phyloP scores from a whole-genome alignment of 37 sponge, comb jelly and placozoan genomes.

The Mnemiopsis leidyi region DNA sequence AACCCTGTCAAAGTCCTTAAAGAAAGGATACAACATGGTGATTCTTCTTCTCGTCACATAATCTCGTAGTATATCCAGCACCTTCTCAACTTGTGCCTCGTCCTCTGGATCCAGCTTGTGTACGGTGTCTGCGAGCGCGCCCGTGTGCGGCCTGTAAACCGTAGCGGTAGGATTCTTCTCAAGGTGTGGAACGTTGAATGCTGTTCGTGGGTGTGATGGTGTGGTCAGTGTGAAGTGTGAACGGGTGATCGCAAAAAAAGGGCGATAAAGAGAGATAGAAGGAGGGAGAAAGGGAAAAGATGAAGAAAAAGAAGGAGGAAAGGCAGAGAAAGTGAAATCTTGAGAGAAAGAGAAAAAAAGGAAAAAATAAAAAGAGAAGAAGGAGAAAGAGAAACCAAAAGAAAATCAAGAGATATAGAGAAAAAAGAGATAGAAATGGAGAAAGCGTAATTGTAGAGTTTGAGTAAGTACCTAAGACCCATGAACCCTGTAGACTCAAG shows the following conservation, averaged over 20 bases:
- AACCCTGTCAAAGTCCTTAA: slow-evolving; percentile 83
- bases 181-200: slow-evolving; percentile 81
- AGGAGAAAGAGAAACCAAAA: background rate
- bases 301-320: background rate
- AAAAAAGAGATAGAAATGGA: background rate
- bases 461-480: too few relatives aligned
- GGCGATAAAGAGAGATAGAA: background rate
- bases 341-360: background rate
- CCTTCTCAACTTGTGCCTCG: slow-evolving; percentile 70
- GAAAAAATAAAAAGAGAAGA: background rate
- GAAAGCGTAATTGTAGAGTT: background rate
- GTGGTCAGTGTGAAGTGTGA: background rate
- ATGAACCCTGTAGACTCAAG: too few relatives aligned
- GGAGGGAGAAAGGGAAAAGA: background rate
- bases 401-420: background rate
- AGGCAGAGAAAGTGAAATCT: background rate
- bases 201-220: slow-evolving; percentile 6
- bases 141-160: slow-evolving; percentile 76
- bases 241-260: too few relatives aligned
- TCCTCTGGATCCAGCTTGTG: slow-evolving; percentile 68
- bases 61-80: slow-evolving; percentile 69
- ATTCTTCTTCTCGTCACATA: slow-evolving; percentile 73
- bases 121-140: slow-evolving; percentile 75
- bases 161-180: slow-evolving; percentile 80
- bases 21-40: slow-evolving; percentile 76